phyloP scores from a whole-genome alignment of 2,113 vertebrate genomes.

The Ophiodon elongatus region DNA sequence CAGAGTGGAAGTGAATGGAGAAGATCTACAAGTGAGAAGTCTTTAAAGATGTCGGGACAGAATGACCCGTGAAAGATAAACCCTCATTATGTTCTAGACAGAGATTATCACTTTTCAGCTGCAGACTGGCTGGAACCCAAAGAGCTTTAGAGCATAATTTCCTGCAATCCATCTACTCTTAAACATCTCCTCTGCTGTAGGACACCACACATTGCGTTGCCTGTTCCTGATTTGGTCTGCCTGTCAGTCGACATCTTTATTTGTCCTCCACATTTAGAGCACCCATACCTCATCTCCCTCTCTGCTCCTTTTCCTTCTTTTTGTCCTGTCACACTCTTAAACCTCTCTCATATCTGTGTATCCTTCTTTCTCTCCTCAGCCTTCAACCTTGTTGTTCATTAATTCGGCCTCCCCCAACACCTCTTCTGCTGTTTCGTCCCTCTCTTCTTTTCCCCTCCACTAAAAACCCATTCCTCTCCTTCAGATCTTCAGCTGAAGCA shows the following conservation, averaged over 20 bases:
- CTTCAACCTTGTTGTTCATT: constrained; percentile 40
- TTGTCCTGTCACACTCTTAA: constrained; percentile 50
- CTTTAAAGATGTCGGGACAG: constrained; percentile 54
- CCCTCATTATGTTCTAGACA: constrained; percentile 53
- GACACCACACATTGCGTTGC: constrained; percentile 47
- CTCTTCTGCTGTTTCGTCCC: constrained; percentile 23
- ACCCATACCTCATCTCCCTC: constrained; percentile 27
- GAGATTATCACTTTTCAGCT: constrained; percentile 63
- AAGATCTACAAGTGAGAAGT: constrained; percentile 30
- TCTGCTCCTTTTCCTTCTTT: constrained; percentile 23
- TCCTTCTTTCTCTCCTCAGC: constrained; percentile 15
- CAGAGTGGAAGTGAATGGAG: constrained; percentile 21
- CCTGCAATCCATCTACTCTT: constrained; percentile 49
- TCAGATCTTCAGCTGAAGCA: constrained; percentile 57
- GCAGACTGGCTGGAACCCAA: constrained; percentile 57
- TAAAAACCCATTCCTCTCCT: constrained; percentile 54
- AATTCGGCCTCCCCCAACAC: constrained; percentile 42
- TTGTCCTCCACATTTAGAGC: constrained; percentile 55
- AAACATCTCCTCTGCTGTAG: constrained; percentile 51
- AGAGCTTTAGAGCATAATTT: constrained; percentile 60
- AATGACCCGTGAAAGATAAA: constrained; percentile 58
- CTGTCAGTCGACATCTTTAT: constrained; percentile 65
- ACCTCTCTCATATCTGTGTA: constrained; percentile 27
- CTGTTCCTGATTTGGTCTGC: constrained; percentile 59
- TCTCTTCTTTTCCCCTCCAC: constrained; percentile 46